Conservation (phyloP, 2,113 vertebrate species). For the Morone saxatilis region DNA sequence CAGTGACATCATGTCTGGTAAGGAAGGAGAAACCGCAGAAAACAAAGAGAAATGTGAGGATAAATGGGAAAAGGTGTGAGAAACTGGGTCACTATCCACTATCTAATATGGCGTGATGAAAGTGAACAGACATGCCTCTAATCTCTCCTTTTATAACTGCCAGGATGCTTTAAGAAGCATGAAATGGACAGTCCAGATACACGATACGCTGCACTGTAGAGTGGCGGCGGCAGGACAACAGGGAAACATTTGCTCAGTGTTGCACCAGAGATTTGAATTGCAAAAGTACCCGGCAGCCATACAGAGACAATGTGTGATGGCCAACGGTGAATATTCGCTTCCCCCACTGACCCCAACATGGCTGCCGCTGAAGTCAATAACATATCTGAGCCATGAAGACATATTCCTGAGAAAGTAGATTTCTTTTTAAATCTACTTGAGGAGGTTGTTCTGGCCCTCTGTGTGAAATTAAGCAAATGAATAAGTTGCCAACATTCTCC, state of each 20-base stretch:
- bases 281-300: slow-evolving; percentile 64
- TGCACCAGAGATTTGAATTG: slow-evolving; percentile 78
- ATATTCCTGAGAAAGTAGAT: neutral
- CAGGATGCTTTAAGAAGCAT: slow-evolving; percentile 50
- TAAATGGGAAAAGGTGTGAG: slow-evolving; percentile 18
- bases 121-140: slow-evolving; percentile 48
- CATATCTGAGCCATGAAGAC: slow-evolving; percentile 3
- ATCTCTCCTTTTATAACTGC: slow-evolving; percentile 52
- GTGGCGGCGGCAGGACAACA: slow-evolving; percentile 51
- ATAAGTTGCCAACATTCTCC: slow-evolving; percentile 25
- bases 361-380: slow-evolving; percentile 25
- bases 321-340: slow-evolving; percentile 30
- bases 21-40: slow-evolving; percentile 22
- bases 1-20: slow-evolving; percentile 62
- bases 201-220: slow-evolving; percentile 45
- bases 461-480: slow-evolving; percentile 35
- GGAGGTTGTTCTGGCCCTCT: neutral
- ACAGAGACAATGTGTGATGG: slow-evolving; percentile 45
- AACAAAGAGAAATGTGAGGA: slow-evolving; percentile 28
- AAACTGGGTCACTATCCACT: slow-evolving; percentile 38
- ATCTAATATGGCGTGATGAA: slow-evolving; percentile 43
- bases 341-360: slow-evolving; percentile 40
- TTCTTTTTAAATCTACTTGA: neutral
- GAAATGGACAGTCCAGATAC: slow-evolving; percentile 55
- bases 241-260: slow-evolving; percentile 68